A percentile compares a stretch with the other conserved stretches of the same genome.
These are phyloP conservation scores for Aporrectodea caliginosa DNA, from an alignment of 1,140 invertebrate genomes.

Conservation along the genomic window DNA sequence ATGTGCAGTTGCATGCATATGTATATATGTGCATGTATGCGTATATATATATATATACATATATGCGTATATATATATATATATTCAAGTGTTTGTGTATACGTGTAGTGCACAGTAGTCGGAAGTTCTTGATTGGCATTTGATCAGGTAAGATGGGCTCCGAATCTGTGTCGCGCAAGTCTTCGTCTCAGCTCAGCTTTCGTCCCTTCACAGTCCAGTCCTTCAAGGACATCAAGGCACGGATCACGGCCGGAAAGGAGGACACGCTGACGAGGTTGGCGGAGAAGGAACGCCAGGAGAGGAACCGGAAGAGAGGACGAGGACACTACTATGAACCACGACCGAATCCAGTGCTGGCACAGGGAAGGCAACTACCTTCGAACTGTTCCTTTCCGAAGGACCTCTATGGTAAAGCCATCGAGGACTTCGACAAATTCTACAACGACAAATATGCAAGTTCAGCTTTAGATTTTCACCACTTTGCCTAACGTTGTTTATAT, in stretches of 20 bases:
- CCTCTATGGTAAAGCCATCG: not conserved
- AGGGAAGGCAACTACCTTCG: not conserved
- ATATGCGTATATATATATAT: not conserved
- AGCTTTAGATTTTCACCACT: not conserved
- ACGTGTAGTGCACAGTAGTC: not conserved
- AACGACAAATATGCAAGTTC: not conserved
- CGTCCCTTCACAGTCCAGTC: not conserved
- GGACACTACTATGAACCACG: not conserved
- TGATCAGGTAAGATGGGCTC: not conserved
- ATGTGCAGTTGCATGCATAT: no score
- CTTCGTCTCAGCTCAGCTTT: not conserved
- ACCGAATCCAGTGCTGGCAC: not conserved
- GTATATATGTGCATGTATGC: not conserved
- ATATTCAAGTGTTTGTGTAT: not conserved
- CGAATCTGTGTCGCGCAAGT: not conserved
- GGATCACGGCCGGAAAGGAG: not conserved
- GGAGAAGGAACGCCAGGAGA: not conserved
- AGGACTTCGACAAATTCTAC: not conserved
- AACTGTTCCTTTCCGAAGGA: not conserved
- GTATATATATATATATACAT: not conserved
- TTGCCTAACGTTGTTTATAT: not conserved
- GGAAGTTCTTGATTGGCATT: not conserved
- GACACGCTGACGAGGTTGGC: not conserved
- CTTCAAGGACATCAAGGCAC: not conserved
- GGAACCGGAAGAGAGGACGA: not conserved